Evolutionary conservation across 1,140 invertebrate species (phyloP).

Genomic region (Magallana ariakensis): DNA sequence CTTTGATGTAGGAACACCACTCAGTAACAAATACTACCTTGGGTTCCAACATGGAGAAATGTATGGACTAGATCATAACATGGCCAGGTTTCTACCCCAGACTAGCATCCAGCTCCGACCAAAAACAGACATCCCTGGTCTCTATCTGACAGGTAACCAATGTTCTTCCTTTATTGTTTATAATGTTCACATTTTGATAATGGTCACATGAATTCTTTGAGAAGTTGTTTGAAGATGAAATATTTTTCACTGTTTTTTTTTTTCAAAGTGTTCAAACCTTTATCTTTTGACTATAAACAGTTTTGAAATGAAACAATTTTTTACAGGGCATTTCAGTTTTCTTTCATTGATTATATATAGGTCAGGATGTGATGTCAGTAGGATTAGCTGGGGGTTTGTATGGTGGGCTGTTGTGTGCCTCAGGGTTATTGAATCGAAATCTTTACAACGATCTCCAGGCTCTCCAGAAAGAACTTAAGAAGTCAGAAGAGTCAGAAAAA

Average conservation of each 20-base stretch:
- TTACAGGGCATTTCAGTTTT: no score
- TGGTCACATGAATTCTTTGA: no score
- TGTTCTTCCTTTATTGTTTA: neutral
- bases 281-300: no score
- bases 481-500: slow-evolving; percentile 33
- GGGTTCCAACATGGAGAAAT: slow-evolving; percentile 77
- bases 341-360: slow-evolving; percentile 60
- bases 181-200: no score
- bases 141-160: slow-evolving; percentile 73
- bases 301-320: no score
- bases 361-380: slow-evolving; percentile 79
- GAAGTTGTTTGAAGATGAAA: no score
- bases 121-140: slow-evolving; percentile 78
- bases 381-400: slow-evolving; percentile 78
- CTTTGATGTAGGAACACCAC: slow-evolving; percentile 77
- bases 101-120: slow-evolving; percentile 73
- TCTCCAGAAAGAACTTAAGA: slow-evolving; percentile 64
- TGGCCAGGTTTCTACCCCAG: slow-evolving; percentile 71
- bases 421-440: slow-evolving; percentile 75
- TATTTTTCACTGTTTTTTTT: no score
- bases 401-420: slow-evolving; percentile 76
- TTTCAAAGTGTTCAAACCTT: no score
- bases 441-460: slow-evolving; percentile 74
- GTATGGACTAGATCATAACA: slow-evolving; percentile 79
- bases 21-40: slow-evolving; percentile 79